Percentiles rank a stretch among this genome's conserved stretches.
Evolutionary conservation across 2,797 vertebrate species (phyloP).

Genomic region (Ambastaia sidthimunki): DNA sequence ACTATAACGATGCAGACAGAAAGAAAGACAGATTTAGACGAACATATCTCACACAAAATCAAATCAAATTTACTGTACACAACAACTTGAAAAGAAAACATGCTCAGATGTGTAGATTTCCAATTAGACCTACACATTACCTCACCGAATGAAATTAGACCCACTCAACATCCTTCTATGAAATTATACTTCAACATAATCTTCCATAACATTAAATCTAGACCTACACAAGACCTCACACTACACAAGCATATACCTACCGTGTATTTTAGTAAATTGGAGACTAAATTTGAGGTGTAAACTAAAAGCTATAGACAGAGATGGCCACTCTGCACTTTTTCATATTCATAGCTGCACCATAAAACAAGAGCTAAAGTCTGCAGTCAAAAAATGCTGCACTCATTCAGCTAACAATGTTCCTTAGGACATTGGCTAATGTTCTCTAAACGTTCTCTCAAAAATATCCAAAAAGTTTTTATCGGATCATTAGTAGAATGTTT

Average conservation of each 20-base stretch:
- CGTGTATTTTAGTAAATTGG: not conserved
- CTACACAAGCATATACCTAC: conserved; percentile 11
- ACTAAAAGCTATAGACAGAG: conserved; percentile 3
- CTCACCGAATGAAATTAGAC: conserved; percentile 32
- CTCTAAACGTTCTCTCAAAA: no score
- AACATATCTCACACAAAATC: conserved; percentile 2
- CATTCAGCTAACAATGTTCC: no score
- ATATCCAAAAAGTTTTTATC: no score
- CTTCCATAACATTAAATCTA: conserved; percentile 37
- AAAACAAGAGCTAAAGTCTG: conserved; percentile 6
- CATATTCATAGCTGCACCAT: not conserved
- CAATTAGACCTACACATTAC: conserved; percentile 37
- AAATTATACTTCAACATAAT: conserved; percentile 25
- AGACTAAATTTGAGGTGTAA: not conserved
- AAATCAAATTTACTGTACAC: conserved; percentile 21
- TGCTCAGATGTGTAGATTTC: conserved; percentile 21
- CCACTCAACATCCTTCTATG: conserved; percentile 25
- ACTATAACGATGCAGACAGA: not conserved
- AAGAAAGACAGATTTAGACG: conserved; percentile 15
- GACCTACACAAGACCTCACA: conserved; percentile 35
- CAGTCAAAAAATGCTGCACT: conserved; percentile 4
- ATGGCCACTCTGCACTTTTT: conserved; percentile 6
- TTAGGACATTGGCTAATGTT: no score
- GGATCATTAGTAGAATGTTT: no score
- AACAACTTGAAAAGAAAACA: conserved; percentile 22